Base-by-base conservation (phyloP, 2,113 vertebrate species). In the Rhea americana region DNA sequence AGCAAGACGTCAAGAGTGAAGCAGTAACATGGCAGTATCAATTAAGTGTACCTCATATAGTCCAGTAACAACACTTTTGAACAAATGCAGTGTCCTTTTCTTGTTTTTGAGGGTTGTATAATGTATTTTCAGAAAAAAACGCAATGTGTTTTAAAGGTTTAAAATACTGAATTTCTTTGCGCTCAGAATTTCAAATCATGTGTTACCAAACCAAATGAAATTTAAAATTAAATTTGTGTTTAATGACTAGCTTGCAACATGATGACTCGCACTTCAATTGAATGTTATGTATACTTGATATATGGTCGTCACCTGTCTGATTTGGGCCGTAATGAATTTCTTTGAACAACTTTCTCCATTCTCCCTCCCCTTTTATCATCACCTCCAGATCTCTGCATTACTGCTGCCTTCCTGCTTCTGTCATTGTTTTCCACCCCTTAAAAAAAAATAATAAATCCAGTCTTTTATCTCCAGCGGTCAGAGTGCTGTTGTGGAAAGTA, bases 391-490 rank as follows among this genome's bases (percentile, higher is more conserved):
- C 86, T 93, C 58, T 95, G 68, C 56, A 63, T 88, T 90, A 71
- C 61, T 84, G 76, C 82, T 94, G 88, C 80, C 82, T 95, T 96
- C 91, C 93, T 93, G 85, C 90, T 96, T 96, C 95, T 96, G 93
- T 94, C 83, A 79, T 85, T 90, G 66, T 93, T 95, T 91, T 88
- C 93, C 88, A 93, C 56, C 47, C 30, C 21, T 58, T 75, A 66
- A 67, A 91, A 95, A 90, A 91, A 75, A 79, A 85, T 73, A 92
- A 91, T 95, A 90, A 91, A 75, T 35, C 72, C 48, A 90, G 32
- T 61, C 26, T 94, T 95, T 96, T 94, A 93, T 96, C 91, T 95
- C 68, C 83, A 48, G 26, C 73, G 58, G 82, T 91, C 93, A 93
- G 93, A 85, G 48, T 14, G 66, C 80, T 91, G 48, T 83, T 93